These are phyloP conservation scores for Cantharis rufa DNA, from an alignment of 2,888 invertebrate genomes.

Conservation along the genomic window DNA sequence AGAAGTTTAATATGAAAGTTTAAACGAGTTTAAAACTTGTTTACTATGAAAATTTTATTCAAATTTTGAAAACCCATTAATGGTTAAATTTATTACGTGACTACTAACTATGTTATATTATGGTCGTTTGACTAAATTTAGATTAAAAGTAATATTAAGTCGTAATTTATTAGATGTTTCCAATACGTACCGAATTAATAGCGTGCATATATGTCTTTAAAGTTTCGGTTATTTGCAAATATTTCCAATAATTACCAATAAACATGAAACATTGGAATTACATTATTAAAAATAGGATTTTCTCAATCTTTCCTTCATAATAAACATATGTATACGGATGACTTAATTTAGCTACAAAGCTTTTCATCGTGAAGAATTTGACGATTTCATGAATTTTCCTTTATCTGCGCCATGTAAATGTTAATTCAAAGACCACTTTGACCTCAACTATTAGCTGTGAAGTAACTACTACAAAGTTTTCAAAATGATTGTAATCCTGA, in stretches of 20 bases:
- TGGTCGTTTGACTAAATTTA: neutral
- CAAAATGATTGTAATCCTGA: neutral
- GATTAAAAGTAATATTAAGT: neutral
- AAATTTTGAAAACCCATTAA: neutral
- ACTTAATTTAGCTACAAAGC: too few species aligned
- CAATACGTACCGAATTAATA: neutral
- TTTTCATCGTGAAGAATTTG: neutral
- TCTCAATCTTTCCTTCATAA: neutral
- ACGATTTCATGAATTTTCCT: neutral
- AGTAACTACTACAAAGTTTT: neutral
- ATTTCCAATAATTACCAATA: neutral
- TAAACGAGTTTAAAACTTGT: neutral
- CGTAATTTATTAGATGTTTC: neutral
- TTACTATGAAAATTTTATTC: neutral
- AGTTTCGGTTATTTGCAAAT: neutral
- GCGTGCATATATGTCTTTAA: neutral
- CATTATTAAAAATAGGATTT: neutral
- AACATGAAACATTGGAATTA: neutral
- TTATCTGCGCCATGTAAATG: neutral
- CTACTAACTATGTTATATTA: neutral
- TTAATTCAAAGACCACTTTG: neutral
- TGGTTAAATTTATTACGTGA: neutral
- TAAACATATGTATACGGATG: too few species aligned
- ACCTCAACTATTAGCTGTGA: neutral
- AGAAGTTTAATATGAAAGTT: neutral